Base-by-base conservation (phyloP, 2,113 vertebrate genomes). In the Myotis yumanensis region DNA sequence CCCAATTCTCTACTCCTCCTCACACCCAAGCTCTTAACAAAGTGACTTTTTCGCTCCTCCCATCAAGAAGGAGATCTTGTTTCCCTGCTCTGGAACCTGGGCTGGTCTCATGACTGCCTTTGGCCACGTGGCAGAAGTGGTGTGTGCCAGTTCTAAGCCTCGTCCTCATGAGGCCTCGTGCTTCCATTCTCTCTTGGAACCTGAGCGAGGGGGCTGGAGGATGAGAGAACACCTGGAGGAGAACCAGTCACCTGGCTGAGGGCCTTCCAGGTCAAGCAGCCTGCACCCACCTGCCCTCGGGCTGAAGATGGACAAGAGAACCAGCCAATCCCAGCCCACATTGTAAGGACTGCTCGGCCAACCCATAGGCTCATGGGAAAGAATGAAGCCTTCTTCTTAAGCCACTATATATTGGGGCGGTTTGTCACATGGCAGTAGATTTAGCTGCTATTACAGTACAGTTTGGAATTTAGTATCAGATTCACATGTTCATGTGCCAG, bases 361-460 rank as follows among this genome's bases (percentile, higher is more conserved):
- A 37, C 64, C 35, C 54, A 68, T 4, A 88, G 69, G 35, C 37
- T 71, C 68, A 2, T 77, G 71, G 81, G 37, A 94, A 94, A 75
- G 64, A 91, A 46, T 17, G 64, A 94, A 72, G 28, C 64, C 25
- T 83, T 93, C 57, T 85, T 91, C 79, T 66, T 71, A 92, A 86
- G 35, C 28, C 83, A 51, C 62, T 83, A 3, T 46, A 40, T 88
- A 90, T 77, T 14, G 30, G 37, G 37, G 30, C 68, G 35, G 35
- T 57, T 90, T 96, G n/a, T 95, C 95, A 86, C 32, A 72, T 40
- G 86, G 85, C 37, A 86, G n/a, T 71, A 64, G 52, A 89, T 62
- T 28, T 32, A 71, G 51, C 59, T 73, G 48, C 14, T 35, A 68
- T 32, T 62, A 12, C 4, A 25, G 10, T 23, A 1, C 46, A 20